These are phyloP conservation scores for Cantharis nigra DNA, from an alignment of 2,888 invertebrate genomes.

Conservation along the genomic window DNA sequence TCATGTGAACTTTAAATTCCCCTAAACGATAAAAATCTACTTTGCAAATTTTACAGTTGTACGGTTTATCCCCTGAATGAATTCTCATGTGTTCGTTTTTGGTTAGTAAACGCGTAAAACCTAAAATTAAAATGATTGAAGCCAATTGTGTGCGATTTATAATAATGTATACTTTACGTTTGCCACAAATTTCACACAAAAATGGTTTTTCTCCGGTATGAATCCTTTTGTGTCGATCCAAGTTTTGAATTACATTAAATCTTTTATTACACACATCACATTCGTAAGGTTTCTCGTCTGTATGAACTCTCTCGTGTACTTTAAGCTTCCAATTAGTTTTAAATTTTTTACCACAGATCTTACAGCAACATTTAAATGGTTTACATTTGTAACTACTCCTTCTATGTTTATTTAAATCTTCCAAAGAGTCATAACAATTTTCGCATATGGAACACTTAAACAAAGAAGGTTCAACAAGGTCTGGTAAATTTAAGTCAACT, in stretches of 20 bases:
- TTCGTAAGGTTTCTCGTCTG: neutral
- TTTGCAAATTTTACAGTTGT: conserved; percentile 18
- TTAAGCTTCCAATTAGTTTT: neutral
- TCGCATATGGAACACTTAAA: neutral
- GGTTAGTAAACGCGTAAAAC: conserved; percentile 1
- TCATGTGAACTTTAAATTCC: neutral
- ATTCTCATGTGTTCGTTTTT: conserved; percentile 24
- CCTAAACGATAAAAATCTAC: neutral
- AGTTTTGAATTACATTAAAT: conserved; percentile 11
- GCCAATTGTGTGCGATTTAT: neutral
- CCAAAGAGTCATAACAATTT: neutral
- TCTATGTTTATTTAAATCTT: neutral
- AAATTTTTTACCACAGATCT: neutral
- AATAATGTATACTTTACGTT: neutral
- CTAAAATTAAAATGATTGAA: neutral
- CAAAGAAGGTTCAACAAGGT: too few species aligned
- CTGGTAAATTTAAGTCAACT: neutral
- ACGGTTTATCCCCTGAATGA: conserved; percentile 28
- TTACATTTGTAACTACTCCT: neutral
- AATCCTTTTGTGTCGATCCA: conserved; percentile 13
- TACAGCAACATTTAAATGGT: neutral
- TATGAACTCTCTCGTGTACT: neutral
- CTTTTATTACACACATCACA: conserved; percentile 15
- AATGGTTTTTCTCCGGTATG: conserved; percentile 4
- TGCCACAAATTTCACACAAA: neutral